Percentiles rank a stretch among this genome's conserved stretches.
phyloP scores from a whole-genome alignment of 2,797 vertebrate species.

The Chaetodon trifasciatus region DNA sequence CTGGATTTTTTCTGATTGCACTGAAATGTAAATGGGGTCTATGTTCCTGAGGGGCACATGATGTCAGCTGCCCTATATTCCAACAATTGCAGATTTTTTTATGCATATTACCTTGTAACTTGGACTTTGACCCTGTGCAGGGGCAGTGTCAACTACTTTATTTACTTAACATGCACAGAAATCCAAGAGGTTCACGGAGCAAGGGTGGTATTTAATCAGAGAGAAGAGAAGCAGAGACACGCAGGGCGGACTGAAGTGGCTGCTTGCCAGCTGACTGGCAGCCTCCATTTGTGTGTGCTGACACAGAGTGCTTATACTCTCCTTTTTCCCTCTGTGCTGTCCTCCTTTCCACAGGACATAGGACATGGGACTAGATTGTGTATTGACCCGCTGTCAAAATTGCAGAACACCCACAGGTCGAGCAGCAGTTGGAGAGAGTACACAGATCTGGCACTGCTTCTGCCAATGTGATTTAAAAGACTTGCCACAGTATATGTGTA shows the following conservation, averaged over 20 bases:
- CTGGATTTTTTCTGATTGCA: not conserved
- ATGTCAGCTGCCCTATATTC: not conserved
- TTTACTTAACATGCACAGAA: not conserved
- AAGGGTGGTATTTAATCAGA: conserved; percentile 25
- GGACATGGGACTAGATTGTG: conserved; percentile 21
- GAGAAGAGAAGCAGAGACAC: conserved; percentile 20
- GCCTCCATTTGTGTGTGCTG: conserved; percentile 15
- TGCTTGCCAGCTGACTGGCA: conserved; percentile 27
- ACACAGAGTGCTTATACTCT: conserved; percentile 17
- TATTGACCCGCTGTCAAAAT: conserved; percentile 36
- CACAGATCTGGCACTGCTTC: not conserved
- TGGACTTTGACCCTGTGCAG: conserved; percentile 1
- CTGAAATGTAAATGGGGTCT: not conserved
- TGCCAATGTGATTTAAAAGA: conserved; percentile 40
- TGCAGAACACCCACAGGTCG: conserved; percentile 33
- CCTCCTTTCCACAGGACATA: conserved; percentile 18
- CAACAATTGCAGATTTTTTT: conserved; percentile 3
- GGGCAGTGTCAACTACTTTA: not conserved
- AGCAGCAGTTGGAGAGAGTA: conserved; percentile 23
- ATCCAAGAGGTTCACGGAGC: not conserved
- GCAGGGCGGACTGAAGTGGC: not conserved
- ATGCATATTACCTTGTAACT: conserved; percentile 5
- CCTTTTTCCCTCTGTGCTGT: conserved; percentile 19
- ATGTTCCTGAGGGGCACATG: not conserved
- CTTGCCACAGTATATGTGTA: conserved; percentile 11